Percentiles rank a stretch among this genome's conserved stretches.
Evolutionary conservation across 1,140 invertebrate species (phyloP).

Genomic region (Pollicipes pollicipes): DNA sequence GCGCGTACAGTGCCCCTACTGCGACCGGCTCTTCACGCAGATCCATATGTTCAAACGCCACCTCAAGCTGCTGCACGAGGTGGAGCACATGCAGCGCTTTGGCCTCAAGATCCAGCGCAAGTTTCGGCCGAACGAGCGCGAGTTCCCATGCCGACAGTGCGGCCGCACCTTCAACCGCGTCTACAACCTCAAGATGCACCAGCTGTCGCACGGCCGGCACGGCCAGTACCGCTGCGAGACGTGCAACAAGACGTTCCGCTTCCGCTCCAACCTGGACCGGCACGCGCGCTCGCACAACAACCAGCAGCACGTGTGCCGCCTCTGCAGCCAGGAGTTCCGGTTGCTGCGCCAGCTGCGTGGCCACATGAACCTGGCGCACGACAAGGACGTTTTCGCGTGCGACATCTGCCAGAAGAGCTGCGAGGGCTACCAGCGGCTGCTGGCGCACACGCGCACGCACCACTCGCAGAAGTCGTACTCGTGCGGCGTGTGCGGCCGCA

Average conservation of each 20-base stretch:
- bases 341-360: neutral
- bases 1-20: neutral
- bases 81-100: neutral
- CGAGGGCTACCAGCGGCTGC: neutral
- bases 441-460: neutral
- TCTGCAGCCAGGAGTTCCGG: neutral
- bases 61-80: neutral
- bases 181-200: neutral
- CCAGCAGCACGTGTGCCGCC: neutral
- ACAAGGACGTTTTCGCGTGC: neutral
- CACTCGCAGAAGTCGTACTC: neutral
- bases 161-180: neutral
- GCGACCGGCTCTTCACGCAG: neutral
- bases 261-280: neutral
- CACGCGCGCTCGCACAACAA: neutral
- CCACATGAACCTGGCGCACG: neutral
- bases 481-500: neutral
- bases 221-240: slow-evolving; percentile 1
- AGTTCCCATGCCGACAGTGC: neutral
- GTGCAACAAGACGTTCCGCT: neutral
- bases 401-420: neutral
- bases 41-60: neutral
- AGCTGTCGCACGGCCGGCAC: neutral
- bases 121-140: neutral
- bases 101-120: slow-evolving; percentile 1